These are phyloP conservation scores for Stenolophus ochropezus DNA, from an alignment of 2,888 invertebrate genomes.

Conservation along the genomic window DNA sequence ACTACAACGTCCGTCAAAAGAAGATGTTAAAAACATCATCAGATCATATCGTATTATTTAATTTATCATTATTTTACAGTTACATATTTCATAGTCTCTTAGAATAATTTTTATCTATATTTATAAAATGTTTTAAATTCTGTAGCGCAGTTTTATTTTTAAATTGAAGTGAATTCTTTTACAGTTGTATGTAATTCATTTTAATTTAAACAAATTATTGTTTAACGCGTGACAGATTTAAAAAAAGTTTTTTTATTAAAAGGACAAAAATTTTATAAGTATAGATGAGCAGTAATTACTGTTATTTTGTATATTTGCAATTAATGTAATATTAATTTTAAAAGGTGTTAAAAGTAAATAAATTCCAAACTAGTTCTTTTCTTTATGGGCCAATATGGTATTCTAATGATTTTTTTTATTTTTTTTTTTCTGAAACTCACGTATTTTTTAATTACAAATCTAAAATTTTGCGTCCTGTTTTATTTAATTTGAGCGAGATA, in stretches of 20 bases:
- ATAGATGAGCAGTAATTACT: no score
- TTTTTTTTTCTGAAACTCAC: no score
- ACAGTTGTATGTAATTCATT: not conserved
- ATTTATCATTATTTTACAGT: constrained; percentile 3
- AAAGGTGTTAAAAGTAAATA: no score
- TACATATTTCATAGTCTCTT: constrained; percentile 7
- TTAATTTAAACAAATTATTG: not conserved
- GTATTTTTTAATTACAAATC: no score
- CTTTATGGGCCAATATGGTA: no score
- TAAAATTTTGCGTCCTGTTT: no score
- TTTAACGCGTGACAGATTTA: not conserved
- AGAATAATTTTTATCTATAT: constrained; percentile 2
- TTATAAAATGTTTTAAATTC: not conserved
- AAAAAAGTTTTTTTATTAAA: not conserved
- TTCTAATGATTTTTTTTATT: no score
- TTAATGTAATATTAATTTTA: no score
- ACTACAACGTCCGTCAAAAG: not conserved
- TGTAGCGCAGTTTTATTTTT: not conserved
- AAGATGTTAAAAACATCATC: not conserved
- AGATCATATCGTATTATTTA: constrained; percentile 2
- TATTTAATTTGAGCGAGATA: no score
- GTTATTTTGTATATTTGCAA: no score
- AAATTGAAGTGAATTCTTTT: not conserved
- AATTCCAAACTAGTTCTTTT: no score
- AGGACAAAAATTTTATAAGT: not conserved